Percentiles rank a stretch among this genome's conserved stretches.
These are phyloP conservation scores for Cryptocheilus praepositus DNA, from an alignment of 2,888 invertebrate species.

Conservation along the genomic window DNA sequence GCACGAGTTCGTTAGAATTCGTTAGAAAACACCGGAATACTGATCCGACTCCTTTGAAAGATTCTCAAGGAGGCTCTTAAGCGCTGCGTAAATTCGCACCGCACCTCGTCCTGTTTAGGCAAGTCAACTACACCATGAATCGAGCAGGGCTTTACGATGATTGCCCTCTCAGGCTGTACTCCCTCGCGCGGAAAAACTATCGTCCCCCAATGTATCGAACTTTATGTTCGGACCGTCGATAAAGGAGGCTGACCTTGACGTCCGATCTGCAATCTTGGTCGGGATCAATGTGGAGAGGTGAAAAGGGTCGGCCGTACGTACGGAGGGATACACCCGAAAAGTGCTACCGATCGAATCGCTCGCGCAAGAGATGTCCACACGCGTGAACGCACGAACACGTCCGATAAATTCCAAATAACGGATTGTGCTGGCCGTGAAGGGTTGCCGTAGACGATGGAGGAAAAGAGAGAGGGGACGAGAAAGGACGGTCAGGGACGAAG, in stretches of 20 bases:
- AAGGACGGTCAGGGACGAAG: conserved; percentile 22
- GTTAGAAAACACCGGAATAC: neutral
- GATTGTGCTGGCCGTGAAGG: conserved; percentile 28
- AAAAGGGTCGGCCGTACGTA: too few species aligned
- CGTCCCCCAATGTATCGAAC: too few species aligned
- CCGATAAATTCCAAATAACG: conserved; percentile 49
- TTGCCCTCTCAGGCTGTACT: too few species aligned
- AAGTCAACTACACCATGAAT: neutral
- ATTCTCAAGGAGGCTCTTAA: neutral
- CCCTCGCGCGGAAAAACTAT: too few species aligned
- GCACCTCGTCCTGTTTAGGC: neutral
- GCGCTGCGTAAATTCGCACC: neutral
- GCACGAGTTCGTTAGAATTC: neutral
- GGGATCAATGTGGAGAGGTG: too few species aligned
- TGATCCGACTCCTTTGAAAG: neutral
- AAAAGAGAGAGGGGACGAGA: conserved; percentile 13
- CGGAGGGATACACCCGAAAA: too few species aligned
- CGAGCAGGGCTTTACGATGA: too few species aligned
- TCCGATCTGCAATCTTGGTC: too few species aligned
- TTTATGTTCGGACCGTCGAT: neutral
- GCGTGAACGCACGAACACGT: conserved; percentile 45
- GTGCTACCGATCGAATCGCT: conserved; percentile 14
- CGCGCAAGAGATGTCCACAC: conserved; percentile 30
- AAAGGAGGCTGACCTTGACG: neutral
- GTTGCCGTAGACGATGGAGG: neutral